Percentiles rank a stretch among this genome's conserved stretches.
phyloP scores from a whole-genome alignment of 2,113 vertebrate species.

The Cyanocitta stelleri region DNA sequence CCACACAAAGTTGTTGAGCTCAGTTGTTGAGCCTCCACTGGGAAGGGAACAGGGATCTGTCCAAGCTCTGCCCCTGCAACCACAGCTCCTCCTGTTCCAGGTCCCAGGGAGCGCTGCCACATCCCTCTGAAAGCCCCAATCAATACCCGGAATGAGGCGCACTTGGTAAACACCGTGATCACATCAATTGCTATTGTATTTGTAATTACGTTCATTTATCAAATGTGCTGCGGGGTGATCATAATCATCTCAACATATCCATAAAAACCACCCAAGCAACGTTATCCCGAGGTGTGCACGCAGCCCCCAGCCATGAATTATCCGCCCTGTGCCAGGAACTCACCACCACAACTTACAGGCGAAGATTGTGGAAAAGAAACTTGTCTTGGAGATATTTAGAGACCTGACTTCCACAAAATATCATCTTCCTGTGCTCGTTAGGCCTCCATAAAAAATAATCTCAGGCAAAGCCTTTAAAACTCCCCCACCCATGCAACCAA shows the following conservation, averaged over 20 bases:
- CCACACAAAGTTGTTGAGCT: rapidly evolving
- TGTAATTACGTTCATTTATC: conserved; percentile 42
- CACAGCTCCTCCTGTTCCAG: background rate
- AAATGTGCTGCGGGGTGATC: conserved; percentile 2
- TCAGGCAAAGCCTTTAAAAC: background rate
- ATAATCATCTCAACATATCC: background rate
- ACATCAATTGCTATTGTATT: conserved; percentile 39
- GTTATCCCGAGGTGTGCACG: background rate
- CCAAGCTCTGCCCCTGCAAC: background rate
- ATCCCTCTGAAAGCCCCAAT: background rate
- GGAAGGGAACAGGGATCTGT: rapidly evolving
- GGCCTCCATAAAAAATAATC: background rate
- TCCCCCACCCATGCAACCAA: too few species aligned
- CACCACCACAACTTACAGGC: background rate
- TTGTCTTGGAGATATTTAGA: background rate
- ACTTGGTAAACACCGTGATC: background rate
- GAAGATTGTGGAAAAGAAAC: background rate
- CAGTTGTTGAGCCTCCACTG: rapidly evolving
- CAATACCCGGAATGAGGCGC: background rate
- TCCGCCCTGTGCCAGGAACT: background rate
- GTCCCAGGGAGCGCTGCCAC: background rate
- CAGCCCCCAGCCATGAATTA: background rate
- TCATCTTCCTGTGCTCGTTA: rapidly evolving
- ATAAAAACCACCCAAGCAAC: background rate
- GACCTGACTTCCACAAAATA: background rate